These are phyloP conservation scores for Ferrisia virgata DNA, from an alignment of 2,888 invertebrate genomes.

Conservation along the genomic window DNA sequence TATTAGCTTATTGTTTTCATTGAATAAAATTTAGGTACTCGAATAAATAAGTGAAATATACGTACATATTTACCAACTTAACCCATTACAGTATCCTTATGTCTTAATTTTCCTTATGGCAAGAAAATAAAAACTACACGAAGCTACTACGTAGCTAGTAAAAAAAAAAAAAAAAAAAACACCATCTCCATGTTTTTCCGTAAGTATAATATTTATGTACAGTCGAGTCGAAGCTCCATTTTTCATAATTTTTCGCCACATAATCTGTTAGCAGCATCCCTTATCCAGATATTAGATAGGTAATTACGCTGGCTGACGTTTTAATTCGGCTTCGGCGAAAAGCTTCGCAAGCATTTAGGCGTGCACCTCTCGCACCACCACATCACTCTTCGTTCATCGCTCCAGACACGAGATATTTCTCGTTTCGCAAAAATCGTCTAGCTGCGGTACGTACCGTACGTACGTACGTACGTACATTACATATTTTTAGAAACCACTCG, in stretches of 20 bases:
- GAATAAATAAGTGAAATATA: no score
- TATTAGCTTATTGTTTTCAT: no score
- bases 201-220: not conserved
- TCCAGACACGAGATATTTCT: not conserved
- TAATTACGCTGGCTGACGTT: not conserved
- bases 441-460: no score
- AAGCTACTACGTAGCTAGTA: no score
- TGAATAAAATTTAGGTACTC: no score
- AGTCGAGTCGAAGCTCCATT: not conserved
- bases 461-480: no score
- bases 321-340: not conserved
- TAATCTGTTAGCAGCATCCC: not conserved
- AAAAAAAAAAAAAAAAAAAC: not conserved
- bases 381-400: not conserved
- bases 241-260: not conserved
- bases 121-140: no score
- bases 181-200: not conserved
- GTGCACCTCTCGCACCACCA: not conserved
- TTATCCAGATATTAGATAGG: not conserved
- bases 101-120: no score
- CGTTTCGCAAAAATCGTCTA: no score
- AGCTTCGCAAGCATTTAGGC: not conserved
- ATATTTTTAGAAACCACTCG: not conserved
- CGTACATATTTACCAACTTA: no score
- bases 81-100: no score